Conservation (phyloP, 2,888 invertebrate species). For the Pimpla rufipes region DNA sequence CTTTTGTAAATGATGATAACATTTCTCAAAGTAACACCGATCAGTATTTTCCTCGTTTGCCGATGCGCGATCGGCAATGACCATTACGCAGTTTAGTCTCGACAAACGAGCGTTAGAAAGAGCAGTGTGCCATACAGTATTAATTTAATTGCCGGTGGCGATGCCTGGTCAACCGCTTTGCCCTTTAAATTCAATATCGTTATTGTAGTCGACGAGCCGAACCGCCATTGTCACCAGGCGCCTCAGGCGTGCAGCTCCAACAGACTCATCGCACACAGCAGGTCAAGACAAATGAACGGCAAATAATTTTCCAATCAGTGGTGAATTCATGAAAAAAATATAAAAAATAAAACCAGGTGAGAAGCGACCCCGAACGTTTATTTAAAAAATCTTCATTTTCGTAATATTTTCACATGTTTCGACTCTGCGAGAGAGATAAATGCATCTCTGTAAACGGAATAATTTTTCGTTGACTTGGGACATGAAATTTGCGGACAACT, state of each 20-base stretch:
- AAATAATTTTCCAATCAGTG: slow-evolving; percentile 1
- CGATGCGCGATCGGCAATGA: neutral
- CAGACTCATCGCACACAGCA: neutral
- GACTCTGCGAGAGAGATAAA: too few species aligned
- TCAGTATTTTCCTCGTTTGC: neutral
- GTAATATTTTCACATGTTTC: too few species aligned
- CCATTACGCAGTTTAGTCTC: neutral
- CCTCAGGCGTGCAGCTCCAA: slow-evolving; percentile 8
- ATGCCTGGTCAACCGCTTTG: slow-evolving; percentile 5
- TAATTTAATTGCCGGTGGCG: slow-evolving; percentile 9
- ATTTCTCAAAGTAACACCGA: neutral
- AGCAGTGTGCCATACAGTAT: neutral
- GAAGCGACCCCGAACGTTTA: too few species aligned
- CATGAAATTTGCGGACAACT: neutral
- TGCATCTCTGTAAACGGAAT: too few species aligned
- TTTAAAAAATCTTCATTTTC: too few species aligned
- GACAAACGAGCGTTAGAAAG: slow-evolving; percentile 18
- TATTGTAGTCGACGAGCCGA: slow-evolving; percentile 1
- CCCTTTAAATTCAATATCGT: slow-evolving; percentile 31
- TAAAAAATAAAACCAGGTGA: neutral
- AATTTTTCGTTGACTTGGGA: neutral
- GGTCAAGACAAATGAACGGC: neutral
- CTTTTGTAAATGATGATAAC: neutral
- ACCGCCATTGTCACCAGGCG: neutral
- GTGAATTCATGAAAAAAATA: neutral